phyloP scores from a whole-genome alignment of 2,113 vertebrate genomes.

The Vidua chalybeata region DNA sequence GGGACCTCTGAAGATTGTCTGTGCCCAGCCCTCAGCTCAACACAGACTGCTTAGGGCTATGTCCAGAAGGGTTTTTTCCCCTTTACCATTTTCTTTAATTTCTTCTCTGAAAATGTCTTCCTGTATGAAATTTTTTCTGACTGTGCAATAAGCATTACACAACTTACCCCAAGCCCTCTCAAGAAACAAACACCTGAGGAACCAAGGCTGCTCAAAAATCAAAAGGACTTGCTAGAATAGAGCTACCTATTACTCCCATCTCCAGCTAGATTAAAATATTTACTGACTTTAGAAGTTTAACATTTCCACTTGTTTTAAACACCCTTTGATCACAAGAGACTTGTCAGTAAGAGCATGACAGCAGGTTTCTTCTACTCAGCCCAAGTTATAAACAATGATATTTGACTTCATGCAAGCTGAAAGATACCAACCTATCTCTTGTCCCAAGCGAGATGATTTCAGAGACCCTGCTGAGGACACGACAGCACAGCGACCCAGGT shows the following conservation, averaged over 20 bases:
- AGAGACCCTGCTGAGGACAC: slow-evolving; percentile 83
- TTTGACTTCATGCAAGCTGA: neutral
- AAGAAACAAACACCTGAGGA: neutral
- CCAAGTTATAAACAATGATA: neutral
- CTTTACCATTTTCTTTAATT: neutral
- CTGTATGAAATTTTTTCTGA: neutral
- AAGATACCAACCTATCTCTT: slow-evolving; percentile 79
- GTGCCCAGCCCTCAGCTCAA: neutral
- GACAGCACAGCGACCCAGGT: slow-evolving; percentile 73
- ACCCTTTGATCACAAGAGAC: neutral
- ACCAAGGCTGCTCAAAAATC: neutral
- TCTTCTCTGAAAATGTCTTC: neutral
- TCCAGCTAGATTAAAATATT: neutral
- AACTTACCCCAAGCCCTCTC: neutral
- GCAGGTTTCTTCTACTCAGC: neutral
- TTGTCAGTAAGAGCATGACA: neutral
- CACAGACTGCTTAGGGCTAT: neutral
- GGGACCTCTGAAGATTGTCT: neutral
- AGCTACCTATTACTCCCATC: neutral
- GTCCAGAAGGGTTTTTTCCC: neutral
- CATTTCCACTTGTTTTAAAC: neutral
- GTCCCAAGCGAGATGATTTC: slow-evolving; percentile 75
- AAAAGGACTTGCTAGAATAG: neutral
- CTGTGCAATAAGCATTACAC: neutral
- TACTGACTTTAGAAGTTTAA: neutral